Conservation (phyloP, 2,888 invertebrate species). For the Leptogaster cylindrica region DNA sequence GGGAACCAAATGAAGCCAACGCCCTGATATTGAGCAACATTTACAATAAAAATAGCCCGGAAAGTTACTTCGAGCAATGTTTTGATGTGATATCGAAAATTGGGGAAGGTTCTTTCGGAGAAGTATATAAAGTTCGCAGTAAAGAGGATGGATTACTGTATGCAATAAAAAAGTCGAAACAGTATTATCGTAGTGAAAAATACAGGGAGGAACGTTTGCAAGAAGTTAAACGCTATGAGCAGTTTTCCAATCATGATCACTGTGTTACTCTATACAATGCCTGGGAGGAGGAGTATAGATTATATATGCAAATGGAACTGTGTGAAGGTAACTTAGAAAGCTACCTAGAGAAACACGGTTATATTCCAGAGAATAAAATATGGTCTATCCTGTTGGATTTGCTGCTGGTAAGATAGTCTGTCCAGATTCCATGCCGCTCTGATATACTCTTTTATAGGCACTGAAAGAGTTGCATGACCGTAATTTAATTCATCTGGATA, state of each 20-base stretch:
- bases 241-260: constrained; percentile 71
- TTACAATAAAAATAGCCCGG: constrained; percentile 58
- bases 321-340: constrained; percentile 69
- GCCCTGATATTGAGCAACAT: constrained; percentile 56
- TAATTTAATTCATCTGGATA: constrained; percentile 75
- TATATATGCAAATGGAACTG: constrained; percentile 76
- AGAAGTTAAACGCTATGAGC: constrained; percentile 73
- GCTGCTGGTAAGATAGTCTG: constrained; percentile 53
- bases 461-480: constrained; percentile 72
- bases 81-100: constrained; percentile 69
- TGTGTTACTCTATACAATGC: constrained; percentile 71
- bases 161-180: constrained; percentile 74
- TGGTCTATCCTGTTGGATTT: constrained; percentile 74
- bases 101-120: constrained; percentile 79
- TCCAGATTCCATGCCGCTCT: too few relatives aligned
- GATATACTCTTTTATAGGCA: constrained; percentile 61
- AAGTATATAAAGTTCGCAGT: constrained; percentile 72
- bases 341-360: constrained; percentile 65
- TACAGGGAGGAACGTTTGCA: constrained; percentile 67
- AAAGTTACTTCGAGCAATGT: constrained; percentile 71
- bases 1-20: constrained; percentile 48
- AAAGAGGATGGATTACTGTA: constrained; percentile 71
- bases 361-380: constrained; percentile 68
- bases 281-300: constrained; percentile 74
- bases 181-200: constrained; percentile 66